Conservation (phyloP, 2,797 vertebrate genomes). For the Cetoscarus ocellatus region DNA sequence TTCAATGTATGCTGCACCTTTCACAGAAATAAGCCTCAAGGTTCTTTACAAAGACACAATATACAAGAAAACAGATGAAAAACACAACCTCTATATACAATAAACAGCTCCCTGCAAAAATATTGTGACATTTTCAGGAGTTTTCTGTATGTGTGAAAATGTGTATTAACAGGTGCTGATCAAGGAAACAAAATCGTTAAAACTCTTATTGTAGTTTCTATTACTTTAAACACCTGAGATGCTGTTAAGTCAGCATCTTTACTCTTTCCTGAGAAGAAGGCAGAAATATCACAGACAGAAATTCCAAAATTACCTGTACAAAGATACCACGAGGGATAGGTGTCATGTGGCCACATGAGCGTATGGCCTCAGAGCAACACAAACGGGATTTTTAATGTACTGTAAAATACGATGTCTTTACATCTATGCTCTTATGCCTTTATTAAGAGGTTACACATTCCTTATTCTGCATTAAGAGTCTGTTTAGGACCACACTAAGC, state of each 20-base stretch:
- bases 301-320: neutral
- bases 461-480: neutral
- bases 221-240: neutral
- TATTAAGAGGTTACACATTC: slow-evolving; percentile 1
- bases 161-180: neutral
- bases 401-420: neutral
- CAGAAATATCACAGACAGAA: neutral
- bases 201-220: neutral
- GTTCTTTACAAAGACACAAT: no score
- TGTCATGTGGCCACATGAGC: neutral
- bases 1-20: no score
- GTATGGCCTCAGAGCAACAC: neutral
- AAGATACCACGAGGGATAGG: neutral
- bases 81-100: no score
- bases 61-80: no score
- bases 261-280: neutral
- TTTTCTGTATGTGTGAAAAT: neutral
- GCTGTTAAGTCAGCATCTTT: neutral
- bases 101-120: no score
- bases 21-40: no score
- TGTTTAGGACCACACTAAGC: slow-evolving; percentile 13
- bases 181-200: neutral
- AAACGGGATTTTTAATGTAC: neutral
- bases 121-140: no score
- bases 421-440: neutral